phyloP scores from a whole-genome alignment of 2,113 vertebrate species.

The Ellobius talpinus region DNA sequence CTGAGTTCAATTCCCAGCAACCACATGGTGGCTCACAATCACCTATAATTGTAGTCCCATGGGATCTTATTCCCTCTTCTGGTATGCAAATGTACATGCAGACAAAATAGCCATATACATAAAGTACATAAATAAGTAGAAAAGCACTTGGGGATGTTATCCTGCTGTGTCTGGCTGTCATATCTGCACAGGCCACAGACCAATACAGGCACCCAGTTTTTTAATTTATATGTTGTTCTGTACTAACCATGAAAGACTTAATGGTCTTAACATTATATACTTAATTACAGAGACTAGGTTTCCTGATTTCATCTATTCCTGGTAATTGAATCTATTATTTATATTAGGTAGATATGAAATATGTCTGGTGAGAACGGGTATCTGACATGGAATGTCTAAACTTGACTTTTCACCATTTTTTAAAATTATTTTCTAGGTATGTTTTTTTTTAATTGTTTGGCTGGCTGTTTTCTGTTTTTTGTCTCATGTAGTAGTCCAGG shows the following conservation, averaged over 20 bases:
- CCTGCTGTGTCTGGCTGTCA: neutral
- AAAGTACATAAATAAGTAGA: neutral
- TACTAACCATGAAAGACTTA: neutral
- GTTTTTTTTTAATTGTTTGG: neutral
- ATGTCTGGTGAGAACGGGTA: neutral
- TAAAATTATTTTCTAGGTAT: neutral
- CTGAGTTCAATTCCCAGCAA: neutral
- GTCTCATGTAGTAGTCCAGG: neutral
- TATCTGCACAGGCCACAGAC: neutral
- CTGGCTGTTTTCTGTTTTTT: neutral
- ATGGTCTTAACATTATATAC: neutral
- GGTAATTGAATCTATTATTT: neutral
- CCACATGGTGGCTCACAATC: neutral
- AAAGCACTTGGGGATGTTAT: neutral
- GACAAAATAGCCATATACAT: neutral
- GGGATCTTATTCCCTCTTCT: neutral
- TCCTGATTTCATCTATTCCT: neutral
- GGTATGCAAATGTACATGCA: neutral
- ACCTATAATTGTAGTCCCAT: neutral
- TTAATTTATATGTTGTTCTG: neutral
- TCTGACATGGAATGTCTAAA: neutral
- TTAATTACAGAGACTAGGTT: neutral
- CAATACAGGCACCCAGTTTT: neutral
- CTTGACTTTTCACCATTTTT: neutral
- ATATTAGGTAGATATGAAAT: neutral